Base-by-base conservation (phyloP, 2,113 vertebrate genomes). In the Neodontobutis hainanensis region DNA sequence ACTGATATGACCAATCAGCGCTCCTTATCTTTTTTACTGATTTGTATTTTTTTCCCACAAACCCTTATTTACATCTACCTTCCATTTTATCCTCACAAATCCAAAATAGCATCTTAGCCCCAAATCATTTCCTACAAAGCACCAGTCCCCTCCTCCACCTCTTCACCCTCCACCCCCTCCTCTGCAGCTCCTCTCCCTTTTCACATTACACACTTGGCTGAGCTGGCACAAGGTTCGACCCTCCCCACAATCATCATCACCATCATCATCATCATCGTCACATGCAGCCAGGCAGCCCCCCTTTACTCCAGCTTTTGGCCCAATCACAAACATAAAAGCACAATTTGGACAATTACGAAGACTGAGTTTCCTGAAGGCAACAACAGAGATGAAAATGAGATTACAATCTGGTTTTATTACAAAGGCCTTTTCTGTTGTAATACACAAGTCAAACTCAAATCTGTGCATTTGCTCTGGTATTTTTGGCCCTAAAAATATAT, bases 151-250 rank as follows among this genome's bases (percentile, higher is more conserved):
- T 19, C 49, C 40, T 59, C 19, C 35, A 11, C 42, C 9, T 14
- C 27, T 38, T 9, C 12, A 8, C 15, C 7, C 40, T 3, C 43
- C 55, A 45, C 0, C 40, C 14, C 16, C 32, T 49, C 74, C 45
- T 49, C 45, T 65, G 92, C 78, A 81, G 84, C 78, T 89, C 88
- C 83, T 84, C 73, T 93, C 83, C 88, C 68, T 93, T 85, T 95
- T 94, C 93, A 92, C 91, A 97, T 97, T 98, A 96, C 95, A 96
- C 94, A 94, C 95, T 94, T 73, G 91, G 91, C 89, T 95, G 95
- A 94, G 89, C 93, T 82, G 90, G 88, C 88, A 81, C 90, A 34
- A 76, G 86, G 79, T 81, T 77, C 79, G 49, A 65, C n/a, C 75
- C 52, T 48, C 46, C 46, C 76, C 40, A 42, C 51, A 48, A 40